Conservation (phyloP, 2,888 invertebrate species). For the Strigamia crassipes region DNA sequence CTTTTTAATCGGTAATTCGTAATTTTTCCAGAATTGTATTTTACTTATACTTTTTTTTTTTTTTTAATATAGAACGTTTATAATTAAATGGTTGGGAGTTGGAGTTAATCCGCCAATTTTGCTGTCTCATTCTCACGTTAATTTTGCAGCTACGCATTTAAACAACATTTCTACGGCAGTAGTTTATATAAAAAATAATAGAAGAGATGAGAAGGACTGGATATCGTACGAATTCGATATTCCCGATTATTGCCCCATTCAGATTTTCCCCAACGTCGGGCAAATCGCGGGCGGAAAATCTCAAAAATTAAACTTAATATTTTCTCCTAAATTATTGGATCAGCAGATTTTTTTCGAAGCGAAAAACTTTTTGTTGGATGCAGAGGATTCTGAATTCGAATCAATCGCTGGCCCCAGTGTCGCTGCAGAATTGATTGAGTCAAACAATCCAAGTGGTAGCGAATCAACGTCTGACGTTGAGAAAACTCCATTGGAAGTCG, state of each 20-base stretch:
- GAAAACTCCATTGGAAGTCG: background rate
- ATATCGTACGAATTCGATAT: slow-evolving; percentile 14
- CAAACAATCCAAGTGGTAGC: background rate
- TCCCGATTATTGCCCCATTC: background rate
- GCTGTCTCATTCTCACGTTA: background rate
- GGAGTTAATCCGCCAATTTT: background rate
- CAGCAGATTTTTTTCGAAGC: slow-evolving; percentile 5
- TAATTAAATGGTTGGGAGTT: background rate
- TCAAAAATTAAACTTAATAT: background rate
- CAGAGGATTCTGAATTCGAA: background rate
- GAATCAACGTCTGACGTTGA: background rate
- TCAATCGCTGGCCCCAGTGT: background rate
- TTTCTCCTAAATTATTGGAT: slow-evolving; percentile 5
- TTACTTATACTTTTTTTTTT: background rate
- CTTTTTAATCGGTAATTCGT: background rate
- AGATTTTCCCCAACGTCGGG: background rate
- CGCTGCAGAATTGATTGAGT: background rate
- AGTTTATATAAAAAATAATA: slow-evolving; percentile 1
- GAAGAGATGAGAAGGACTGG: background rate
- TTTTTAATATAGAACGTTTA: background rate
- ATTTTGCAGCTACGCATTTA: slow-evolving; percentile 1
- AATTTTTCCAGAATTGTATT: background rate
- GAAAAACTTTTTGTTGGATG: background rate
- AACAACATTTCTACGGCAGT: background rate
- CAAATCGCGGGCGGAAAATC: background rate